A percentile compares a stretch with the other conserved stretches of the same genome.
phyloP scores from a whole-genome alignment of 1,140 invertebrate species.

The Forficula auricularia region DNA sequence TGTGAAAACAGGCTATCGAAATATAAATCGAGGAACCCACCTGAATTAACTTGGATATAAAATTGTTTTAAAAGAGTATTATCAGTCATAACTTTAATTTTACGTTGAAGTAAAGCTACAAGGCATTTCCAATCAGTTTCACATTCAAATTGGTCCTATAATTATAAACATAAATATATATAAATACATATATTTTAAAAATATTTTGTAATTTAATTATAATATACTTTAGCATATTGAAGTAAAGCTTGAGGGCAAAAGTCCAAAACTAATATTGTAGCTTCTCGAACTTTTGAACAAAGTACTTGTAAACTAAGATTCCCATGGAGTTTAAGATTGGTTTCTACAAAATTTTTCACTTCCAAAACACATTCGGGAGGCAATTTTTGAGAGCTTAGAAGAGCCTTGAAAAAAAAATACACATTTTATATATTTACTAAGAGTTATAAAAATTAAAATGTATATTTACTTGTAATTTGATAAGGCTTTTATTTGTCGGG shows the following conservation, averaged over 20 bases:
- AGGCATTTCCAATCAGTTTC: conserved; percentile 33
- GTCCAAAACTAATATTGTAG: conserved; percentile 26
- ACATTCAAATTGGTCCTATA: conserved; percentile 31
- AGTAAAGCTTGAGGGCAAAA: conserved; percentile 35
- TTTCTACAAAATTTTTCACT: conserved; percentile 25
- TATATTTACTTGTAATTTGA: conserved; percentile 14
- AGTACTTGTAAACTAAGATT: conserved; percentile 25
- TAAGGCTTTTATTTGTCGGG: conserved; percentile 8
- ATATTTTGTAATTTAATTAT: background rate
- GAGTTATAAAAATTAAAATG: background rate
- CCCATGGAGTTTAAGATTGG: conserved; percentile 23
- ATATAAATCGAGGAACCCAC: no score
- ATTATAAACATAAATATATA: conserved; percentile 10
- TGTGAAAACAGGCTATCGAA: no score
- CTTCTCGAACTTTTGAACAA: conserved; percentile 20
- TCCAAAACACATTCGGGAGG: conserved; percentile 27
- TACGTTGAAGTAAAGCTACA: conserved; percentile 27
- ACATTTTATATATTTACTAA: background rate
- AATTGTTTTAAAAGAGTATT: conserved; percentile 25
- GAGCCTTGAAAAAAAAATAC: conserved; percentile 21
- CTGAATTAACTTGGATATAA: conserved; percentile 31
- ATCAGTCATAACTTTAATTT: conserved; percentile 24
- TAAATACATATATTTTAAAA: conserved; percentile 3
- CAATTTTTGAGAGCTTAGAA: conserved; percentile 25
- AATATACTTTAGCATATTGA: conserved; percentile 34